Conservation (phyloP, 2,797 vertebrate species). For the Thamnophis elegans region DNA sequence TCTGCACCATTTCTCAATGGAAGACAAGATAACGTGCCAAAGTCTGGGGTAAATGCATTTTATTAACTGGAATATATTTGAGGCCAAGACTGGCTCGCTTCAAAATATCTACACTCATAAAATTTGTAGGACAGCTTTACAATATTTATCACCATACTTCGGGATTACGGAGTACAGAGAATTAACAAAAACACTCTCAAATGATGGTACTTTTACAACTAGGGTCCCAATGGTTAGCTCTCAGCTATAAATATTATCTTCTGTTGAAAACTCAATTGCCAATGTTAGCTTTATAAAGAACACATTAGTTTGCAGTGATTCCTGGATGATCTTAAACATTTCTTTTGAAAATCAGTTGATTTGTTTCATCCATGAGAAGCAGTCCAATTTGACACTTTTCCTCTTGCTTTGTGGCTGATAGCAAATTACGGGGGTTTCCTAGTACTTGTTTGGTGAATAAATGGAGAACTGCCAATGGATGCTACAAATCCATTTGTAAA, state of each 20-base stretch:
- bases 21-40: background rate
- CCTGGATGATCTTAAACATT: background rate
- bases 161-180: background rate
- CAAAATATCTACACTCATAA: background rate
- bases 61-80: background rate
- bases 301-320: background rate
- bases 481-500: constrained; percentile 35
- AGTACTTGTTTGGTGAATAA: constrained; percentile 21
- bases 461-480: constrained; percentile 23
- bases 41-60: background rate
- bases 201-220: background rate
- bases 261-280: background rate
- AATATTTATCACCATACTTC: too few relatives aligned
- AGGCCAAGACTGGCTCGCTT: background rate
- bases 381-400: background rate
- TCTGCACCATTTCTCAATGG: background rate
- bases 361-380: background rate
- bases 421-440: constrained; percentile 28
- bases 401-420: background rate
- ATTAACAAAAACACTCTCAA: background rate
- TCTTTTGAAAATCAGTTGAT: background rate
- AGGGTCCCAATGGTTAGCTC: background rate
- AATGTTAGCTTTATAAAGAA: background rate
- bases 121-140: background rate
- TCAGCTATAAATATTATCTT: background rate